Evolutionary conservation across 2,797 vertebrate genomes (phyloP).

Genomic region (Emydoidea blandingii): DNA sequence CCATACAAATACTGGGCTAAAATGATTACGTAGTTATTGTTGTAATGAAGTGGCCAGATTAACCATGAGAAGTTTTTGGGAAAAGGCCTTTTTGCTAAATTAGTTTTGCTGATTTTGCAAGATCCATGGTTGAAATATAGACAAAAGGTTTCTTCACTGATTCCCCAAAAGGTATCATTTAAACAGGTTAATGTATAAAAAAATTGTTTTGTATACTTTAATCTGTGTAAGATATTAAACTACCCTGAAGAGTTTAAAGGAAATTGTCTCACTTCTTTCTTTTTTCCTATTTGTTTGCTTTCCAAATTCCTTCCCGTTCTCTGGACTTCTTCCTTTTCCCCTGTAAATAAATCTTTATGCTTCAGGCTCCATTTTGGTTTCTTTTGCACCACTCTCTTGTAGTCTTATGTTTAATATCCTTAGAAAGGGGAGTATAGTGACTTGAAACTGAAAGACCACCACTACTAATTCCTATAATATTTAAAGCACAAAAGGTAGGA

Average conservation of each 20-base stretch:
- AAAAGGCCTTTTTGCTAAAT: not conserved
- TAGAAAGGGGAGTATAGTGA: not conserved
- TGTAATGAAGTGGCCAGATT: not conserved
- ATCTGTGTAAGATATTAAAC: not conserved
- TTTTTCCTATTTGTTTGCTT: not conserved
- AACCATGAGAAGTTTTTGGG: not conserved
- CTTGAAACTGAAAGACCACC: not conserved
- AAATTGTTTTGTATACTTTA: not conserved
- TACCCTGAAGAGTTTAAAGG: not conserved
- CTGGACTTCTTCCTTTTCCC: not conserved
- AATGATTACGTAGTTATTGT: accelerated
- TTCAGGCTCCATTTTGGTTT: not conserved
- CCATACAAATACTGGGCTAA: not conserved
- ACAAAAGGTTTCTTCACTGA: not conserved
- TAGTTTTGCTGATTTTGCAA: not conserved
- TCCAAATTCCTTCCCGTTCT: not conserved
- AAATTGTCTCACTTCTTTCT: not conserved
- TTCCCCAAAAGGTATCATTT: not conserved
- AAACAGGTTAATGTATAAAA: not conserved
- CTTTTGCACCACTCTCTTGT: not conserved
- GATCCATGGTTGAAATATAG: not conserved
- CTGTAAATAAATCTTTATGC: not conserved
- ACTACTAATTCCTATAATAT: not conserved
- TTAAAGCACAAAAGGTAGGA: not conserved
- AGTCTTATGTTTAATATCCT: not conserved